Conservation (phyloP, 2,888 invertebrate genomes). For the Athripsodes cinereus region DNA sequence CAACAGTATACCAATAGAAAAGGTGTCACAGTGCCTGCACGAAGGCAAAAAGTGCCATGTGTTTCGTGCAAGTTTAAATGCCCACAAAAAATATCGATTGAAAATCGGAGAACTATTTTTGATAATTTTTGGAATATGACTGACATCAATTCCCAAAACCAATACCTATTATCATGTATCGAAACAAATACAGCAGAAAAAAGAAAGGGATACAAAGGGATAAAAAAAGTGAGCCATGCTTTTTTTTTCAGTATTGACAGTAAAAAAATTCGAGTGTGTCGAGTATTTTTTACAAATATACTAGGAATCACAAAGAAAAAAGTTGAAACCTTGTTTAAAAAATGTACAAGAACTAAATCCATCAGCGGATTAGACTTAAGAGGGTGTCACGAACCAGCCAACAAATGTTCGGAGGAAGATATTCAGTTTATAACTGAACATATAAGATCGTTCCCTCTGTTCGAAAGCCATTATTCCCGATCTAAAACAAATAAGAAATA, state of each 20-base stretch:
- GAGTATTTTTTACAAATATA: constrained; percentile 3
- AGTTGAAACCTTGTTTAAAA: neutral
- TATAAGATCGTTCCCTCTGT: neutral
- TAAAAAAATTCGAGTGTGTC: constrained; percentile 3
- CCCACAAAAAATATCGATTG: constrained; percentile 4
- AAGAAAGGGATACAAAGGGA: neutral
- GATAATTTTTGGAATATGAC: neutral
- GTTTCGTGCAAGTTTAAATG: constrained; percentile 2
- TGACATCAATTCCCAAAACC: constrained; percentile 1
- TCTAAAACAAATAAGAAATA: constrained; percentile 1
- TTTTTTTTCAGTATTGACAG: neutral
- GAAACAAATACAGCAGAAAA: neutral
- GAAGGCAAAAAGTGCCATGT: constrained; percentile 1
- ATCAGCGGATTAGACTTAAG: constrained; percentile 1
- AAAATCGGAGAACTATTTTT: constrained; percentile 4
- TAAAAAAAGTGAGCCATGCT: constrained; percentile 1
- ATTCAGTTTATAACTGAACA: neutral
- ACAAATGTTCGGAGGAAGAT: constrained; percentile 1
- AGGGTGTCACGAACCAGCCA: constrained; percentile 2
- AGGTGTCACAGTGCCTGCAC: neutral
- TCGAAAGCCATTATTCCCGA: neutral
- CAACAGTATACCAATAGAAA: constrained; percentile 2
- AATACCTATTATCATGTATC: constrained; percentile 1
- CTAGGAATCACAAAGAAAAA: neutral
- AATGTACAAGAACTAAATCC: constrained; percentile 2